Evolutionary conservation across 2,888 invertebrate species (phyloP), one percentile per base, ranked within the genome.

Genomic region (Parelbella ahira): DNA sequence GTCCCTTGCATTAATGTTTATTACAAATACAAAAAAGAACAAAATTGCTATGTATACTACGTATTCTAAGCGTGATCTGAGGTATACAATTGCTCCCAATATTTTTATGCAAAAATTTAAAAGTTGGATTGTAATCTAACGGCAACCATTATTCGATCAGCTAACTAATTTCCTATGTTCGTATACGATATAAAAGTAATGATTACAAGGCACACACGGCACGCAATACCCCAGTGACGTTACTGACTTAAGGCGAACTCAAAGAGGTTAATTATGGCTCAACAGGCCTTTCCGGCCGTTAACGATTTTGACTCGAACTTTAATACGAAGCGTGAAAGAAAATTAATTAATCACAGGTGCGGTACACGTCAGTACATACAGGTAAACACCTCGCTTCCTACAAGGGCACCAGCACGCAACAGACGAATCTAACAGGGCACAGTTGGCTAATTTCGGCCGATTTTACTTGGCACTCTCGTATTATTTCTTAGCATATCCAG

Each of bases 231-330:
- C 64, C 72, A 77, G 76, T 76, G 81, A 78, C 82, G 81, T 68
- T 75, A 74, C 66, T 68, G 69, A 67, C 69, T 66, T 56, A 66
- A 72, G 65, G 70, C 63, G 65, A 74, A 71, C 68, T 68, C 60
- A 68, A 69, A 74, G 71, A 81, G 77, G 79, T 83, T 78, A 83
- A 83, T 83, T 80, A 80, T 61, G 56, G 71, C 75, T 79, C 79
- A 83, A 82, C 79, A 81, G 81, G 81, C 82, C 74, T 70, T 82
- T 81, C 82, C 79, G 77, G 69, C 64, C 62, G 68, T 73, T 83
- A 84, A 83, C 72, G 75, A 82, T 83, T 82, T 74, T 68, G 61
- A 68, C 64, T 73, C 56, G 53, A 74, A 79, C 71, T 79, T 73
- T 76, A 75, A 76, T 74, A 76, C 59, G 67, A 73, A 78, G 73